A percentile compares a stretch with the other conserved stretches of the same genome.
Evolutionary conservation across 2,113 vertebrate species (phyloP).

Genomic region (Odocoileus virginianus): DNA sequence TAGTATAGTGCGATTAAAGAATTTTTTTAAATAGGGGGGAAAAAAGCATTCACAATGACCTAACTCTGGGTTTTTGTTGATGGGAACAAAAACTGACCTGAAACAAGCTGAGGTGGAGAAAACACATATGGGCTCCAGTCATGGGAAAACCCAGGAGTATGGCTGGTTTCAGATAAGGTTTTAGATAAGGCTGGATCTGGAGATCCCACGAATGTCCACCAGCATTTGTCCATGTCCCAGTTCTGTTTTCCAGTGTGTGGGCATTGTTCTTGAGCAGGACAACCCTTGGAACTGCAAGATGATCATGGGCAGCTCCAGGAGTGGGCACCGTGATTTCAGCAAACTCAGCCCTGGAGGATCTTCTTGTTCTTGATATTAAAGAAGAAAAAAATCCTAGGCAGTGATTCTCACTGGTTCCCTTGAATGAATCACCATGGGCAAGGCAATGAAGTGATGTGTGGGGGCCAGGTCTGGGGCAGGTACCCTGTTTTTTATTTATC

Average conservation of each 20-base stretch:
- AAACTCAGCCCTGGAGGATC: not conserved
- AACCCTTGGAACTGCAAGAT: not conserved
- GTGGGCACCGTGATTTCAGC: not conserved
- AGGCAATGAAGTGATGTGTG: not conserved
- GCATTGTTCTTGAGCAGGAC: not conserved
- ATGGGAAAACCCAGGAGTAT: not conserved
- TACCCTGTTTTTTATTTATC: not conserved
- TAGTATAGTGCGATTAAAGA: not conserved
- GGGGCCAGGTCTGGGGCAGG: not conserved
- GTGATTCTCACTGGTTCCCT: not conserved
- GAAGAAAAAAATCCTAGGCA: not conserved
- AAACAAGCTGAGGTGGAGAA: not conserved
- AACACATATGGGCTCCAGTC: not conserved
- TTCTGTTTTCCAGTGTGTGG: not conserved
- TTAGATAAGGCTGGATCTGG: not conserved
- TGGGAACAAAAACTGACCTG: not conserved
- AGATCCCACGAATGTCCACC: not conserved
- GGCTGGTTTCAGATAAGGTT: not conserved
- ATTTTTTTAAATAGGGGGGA: not conserved
- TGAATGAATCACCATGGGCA: not conserved
- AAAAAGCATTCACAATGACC: not conserved
- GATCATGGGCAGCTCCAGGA: not conserved
- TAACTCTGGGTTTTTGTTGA: not conserved
- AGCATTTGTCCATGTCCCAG: not conserved
- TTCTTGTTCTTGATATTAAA: not conserved